Evolutionary conservation across 2,888 invertebrate species (phyloP), one percentile per base, ranked within the genome.

Genomic region (Mallateleia sp.): DNA sequence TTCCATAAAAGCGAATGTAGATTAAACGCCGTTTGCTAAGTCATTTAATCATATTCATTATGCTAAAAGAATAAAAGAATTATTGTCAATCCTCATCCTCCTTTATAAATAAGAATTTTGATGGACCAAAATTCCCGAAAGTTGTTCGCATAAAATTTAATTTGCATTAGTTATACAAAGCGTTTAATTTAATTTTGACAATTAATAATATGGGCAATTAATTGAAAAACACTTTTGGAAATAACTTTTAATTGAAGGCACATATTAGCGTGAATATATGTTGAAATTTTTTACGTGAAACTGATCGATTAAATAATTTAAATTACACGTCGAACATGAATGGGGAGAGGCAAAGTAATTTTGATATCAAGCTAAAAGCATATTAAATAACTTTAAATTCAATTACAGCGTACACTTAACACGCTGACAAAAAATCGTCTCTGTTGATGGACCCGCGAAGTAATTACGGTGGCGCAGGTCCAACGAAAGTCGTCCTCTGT

Each of bases 331-430:
- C 32, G 54, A 32, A 60, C 84, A 84, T 18, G 85, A 60, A 71
- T 60, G 24, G 78, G 56, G 69, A 56, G 83, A 64, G 74, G 64
- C 80, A 38, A 56, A 69, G 77, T 77, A 64, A 71, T 72, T 77
- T 56, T 77, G 89, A 90, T 88, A 88, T 71, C 82, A 79, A 71
- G 87, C 89, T 92, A 91, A 94, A 93, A 93, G 92, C 92, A 90
- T 92, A 93, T 93, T 94, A 93, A 94, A 93, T 93, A 93, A 93
- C 91, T 91, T 93, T 92, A 93, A 93, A 94, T 94, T 94, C 92
- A 94, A 95, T 94, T 94, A 94, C 93, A 91, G 91, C 91, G 91
- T 89, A 91, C 28, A 32, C 32, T 32, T 91, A 89, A 91, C 91
- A 78, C 86, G 81, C 87, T 84, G 85, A 87, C 89, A 92, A 93